These are phyloP conservation scores for Odontocerum albicorne DNA, from an alignment of 2,888 invertebrate genomes.

Conservation along the genomic window DNA sequence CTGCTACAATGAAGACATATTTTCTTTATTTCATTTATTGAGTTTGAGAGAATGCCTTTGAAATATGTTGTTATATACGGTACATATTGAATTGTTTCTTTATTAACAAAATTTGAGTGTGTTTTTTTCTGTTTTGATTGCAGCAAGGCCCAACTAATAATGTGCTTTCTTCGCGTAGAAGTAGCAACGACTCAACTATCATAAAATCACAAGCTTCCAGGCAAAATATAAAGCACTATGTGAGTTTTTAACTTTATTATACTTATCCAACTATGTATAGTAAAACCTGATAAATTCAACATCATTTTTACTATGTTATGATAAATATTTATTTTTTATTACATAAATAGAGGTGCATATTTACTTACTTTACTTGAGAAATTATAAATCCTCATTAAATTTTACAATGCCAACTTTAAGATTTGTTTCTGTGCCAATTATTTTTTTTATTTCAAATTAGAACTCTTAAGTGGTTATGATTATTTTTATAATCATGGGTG, in stretches of 20 bases:
- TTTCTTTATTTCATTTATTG: too few species aligned
- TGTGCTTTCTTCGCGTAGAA: constrained; percentile 74
- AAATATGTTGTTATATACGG: background rate
- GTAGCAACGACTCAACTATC: constrained; percentile 80
- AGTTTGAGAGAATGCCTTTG: background rate
- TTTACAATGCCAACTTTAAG: too few species aligned
- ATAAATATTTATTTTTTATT: constrained; percentile 10
- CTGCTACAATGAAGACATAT: too few species aligned
- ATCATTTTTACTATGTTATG: too few species aligned
- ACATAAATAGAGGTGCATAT: constrained; percentile 16
- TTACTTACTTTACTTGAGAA: too few species aligned
- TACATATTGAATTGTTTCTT: background rate
- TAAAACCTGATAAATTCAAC: too few species aligned
- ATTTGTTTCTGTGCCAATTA: too few species aligned
- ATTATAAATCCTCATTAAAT: too few species aligned
- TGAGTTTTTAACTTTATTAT: constrained; percentile 39
- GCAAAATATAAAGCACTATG: constrained; percentile 56
- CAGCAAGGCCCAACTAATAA: constrained; percentile 71
- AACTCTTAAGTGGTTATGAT: too few species aligned
- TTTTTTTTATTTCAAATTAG: too few species aligned
- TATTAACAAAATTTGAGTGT: constrained; percentile 31
- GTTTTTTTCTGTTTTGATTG: constrained; percentile 35
- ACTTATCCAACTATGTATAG: too few species aligned
- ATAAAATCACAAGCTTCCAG: constrained; percentile 55
- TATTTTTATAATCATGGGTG: too few species aligned